Conservation (phyloP, 2,113 vertebrate species). For the Microcebus lehilahytsara region DNA sequence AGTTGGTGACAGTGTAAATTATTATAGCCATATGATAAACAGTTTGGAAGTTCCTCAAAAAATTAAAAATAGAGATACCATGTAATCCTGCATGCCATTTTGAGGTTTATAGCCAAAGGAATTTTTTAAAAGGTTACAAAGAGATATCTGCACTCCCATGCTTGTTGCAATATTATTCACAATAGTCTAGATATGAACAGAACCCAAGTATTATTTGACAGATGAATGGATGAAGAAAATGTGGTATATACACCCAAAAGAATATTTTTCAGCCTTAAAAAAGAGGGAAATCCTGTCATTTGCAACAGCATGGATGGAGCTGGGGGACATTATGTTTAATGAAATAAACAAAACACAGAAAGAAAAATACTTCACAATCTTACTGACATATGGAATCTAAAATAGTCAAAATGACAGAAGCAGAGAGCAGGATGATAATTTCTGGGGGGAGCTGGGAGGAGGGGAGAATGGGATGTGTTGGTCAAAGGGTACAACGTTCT, state of each 20-base stretch:
- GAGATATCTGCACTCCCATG: background rate
- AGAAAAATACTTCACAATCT: background rate
- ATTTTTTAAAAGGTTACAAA: no score
- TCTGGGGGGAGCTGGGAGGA: no score
- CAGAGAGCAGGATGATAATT: background rate
- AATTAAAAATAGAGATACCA: no score
- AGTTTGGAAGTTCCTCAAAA: no score
- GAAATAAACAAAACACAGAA: background rate
- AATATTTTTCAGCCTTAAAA: no score
- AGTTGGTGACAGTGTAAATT: no score
- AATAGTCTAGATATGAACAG: no score
- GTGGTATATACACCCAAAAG: no score
- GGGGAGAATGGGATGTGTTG: fast-evolving
- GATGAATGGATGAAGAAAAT: background rate
- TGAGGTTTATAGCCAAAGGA: no score
- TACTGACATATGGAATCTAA: background rate
- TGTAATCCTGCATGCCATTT: no score
- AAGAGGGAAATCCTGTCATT: background rate
- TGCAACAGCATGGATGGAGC: background rate
- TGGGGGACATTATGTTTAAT: background rate
- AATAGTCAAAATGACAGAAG: background rate
- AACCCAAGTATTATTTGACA: background rate
- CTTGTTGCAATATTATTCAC: background rate
- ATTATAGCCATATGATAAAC: no score
- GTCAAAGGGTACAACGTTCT: background rate